These are phyloP conservation scores for Odontophorus gujanensis DNA, from an alignment of 2,113 vertebrate species.

Conservation along the genomic window DNA sequence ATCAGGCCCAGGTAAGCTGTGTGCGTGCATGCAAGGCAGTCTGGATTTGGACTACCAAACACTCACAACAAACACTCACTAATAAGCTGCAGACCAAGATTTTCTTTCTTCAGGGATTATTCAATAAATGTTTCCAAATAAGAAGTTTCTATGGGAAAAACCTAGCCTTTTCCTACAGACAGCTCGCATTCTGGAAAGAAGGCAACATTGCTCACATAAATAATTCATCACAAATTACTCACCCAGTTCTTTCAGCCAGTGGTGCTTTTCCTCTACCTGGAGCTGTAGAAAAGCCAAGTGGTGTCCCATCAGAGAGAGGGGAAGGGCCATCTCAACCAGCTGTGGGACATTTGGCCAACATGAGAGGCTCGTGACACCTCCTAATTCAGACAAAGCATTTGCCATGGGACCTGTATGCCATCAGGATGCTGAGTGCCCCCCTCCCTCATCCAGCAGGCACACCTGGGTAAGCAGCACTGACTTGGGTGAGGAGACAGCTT, in stretches of 20 bases:
- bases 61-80: constrained; percentile 12
- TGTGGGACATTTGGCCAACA: background rate
- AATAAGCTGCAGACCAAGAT: constrained; percentile 20
- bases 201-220: background rate
- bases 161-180: background rate
- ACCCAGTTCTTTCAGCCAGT: background rate
- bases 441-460: background rate
- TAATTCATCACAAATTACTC: background rate
- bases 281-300: background rate
- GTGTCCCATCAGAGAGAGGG: background rate
- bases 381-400: fast-evolving
- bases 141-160: constrained; percentile 11
- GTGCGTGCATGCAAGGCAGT: background rate
- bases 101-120: background rate
- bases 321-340: fast-evolving
- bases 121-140: background rate
- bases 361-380: background rate
- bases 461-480: background rate
- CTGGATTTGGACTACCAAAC: background rate
- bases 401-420: background rate
- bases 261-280: background rate
- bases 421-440: background rate
- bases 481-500: background rate
- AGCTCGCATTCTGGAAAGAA: background rate
- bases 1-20: background rate